A percentile compares a stretch with the other conserved stretches of the same genome.
Evolutionary conservation across 2,888 invertebrate genomes (phyloP).

Genomic region (Myopa testacea): DNA sequence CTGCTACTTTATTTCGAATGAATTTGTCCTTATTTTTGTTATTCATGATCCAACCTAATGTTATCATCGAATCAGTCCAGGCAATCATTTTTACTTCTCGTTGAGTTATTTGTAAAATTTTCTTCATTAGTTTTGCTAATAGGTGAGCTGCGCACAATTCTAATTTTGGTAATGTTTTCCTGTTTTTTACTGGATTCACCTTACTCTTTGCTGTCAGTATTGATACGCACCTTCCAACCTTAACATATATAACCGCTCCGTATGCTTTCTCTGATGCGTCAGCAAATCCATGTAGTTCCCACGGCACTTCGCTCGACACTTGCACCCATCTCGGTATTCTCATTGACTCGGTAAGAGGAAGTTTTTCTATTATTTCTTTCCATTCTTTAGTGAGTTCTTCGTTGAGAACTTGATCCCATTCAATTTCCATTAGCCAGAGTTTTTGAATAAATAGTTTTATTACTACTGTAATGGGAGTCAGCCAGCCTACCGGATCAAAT

Average conservation of each 20-base stretch:
- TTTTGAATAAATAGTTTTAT: background rate
- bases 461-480: conserved; percentile 29
- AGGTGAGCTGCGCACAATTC: conserved; percentile 14
- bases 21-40: too few species aligned
- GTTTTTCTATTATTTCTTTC: conserved; percentile 2
- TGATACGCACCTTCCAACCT: background rate
- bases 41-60: too few species aligned
- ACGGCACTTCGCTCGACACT: background rate
- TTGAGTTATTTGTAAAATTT: background rate
- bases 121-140: conserved; percentile 25
- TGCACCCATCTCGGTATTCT: conserved; percentile 2
- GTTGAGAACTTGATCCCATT: conserved; percentile 25
- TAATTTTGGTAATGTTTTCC: conserved; percentile 6
- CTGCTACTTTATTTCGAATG: too few species aligned
- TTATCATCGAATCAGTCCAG: too few species aligned
- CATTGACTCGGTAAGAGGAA: background rate
- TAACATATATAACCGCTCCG: conserved; percentile 22
- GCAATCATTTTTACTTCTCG: background rate
- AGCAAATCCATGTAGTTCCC: conserved; percentile 20
- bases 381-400: conserved; percentile 32
- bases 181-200: conserved; percentile 31
- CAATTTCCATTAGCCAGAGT: background rate
- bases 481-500: conserved; percentile 29
- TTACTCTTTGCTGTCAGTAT: conserved; percentile 23
- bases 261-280: conserved; percentile 28